Base-by-base conservation (phyloP, 2,888 invertebrate species). In the Hydrotaea cyrtoneurina region DNA sequence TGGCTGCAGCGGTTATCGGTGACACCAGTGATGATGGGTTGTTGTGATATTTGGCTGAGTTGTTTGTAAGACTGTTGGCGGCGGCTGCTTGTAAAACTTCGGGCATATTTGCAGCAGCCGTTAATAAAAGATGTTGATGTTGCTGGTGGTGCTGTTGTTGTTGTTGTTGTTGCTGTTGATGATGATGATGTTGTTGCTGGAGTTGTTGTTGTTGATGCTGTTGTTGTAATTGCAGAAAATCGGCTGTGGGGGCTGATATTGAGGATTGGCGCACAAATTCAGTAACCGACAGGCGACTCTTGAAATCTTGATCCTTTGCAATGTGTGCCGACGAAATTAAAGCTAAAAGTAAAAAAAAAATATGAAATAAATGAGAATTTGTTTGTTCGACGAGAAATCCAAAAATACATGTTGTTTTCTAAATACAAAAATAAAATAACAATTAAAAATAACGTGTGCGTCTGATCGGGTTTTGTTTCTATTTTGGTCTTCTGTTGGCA, bases 201-300 rank as follows among this genome's bases (percentile, higher is more conserved):
- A 85, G 75, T 15, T 86, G 82, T 7, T 87, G 86, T 26, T 86
- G 84, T 39, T 86, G 31, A 31, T 31, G 31, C 7, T 31, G 31
- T 31, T 31, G 83, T n/a, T 85, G 86, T 55, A 82, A 76, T 17
- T 78, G 77, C 1, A 80, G n/a, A 78, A 78, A 74, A 23, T 53
- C 78, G 23, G 26, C 75, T 0, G 80, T 81, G 81, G 71, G 46
- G 74, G 74, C 15, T n/a, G 80, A 50, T 17, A 69, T 94, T 89
- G 95, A 95, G 89, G 95, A 95, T 92, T 95, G 96, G 91, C 96
- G 96, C 91, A 96, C 95, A 93, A 96, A 96, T 94, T 96, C 96
- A 93, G 96, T 96, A 93, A 97, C 96, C 96, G 96, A 96, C 94
- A 96, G 96, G 94, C 95, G 95, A 93, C 86, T 83, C 80, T 86